Evolutionary conservation across 2,113 vertebrate species (phyloP).

Genomic region (Maccullochella peelii): DNA sequence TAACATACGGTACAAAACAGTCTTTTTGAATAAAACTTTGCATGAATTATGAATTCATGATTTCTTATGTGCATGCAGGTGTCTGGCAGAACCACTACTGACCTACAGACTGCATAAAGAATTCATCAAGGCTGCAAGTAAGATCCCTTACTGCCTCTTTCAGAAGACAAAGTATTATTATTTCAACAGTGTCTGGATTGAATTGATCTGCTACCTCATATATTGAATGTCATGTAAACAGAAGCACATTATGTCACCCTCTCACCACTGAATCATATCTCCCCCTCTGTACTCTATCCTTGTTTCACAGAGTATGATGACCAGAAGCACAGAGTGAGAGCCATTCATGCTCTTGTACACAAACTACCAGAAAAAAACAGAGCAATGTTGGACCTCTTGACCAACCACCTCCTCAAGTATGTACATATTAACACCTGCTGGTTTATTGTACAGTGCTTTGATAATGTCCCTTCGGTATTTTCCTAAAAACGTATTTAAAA

Average conservation of each 20-base stretch:
- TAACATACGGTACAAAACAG: conserved; percentile 63
- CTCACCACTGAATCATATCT: neutral
- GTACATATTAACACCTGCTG: conserved; percentile 33
- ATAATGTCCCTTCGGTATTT: neutral
- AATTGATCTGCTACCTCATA: neutral
- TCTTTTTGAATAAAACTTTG: neutral
- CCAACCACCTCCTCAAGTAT: conserved; percentile 94
- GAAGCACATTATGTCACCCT: neutral
- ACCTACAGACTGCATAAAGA: conserved; percentile 98
- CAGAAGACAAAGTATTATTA: neutral
- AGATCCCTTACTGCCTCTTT: conserved; percentile 74
- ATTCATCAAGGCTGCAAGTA: conserved; percentile 97
- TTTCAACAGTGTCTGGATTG: neutral
- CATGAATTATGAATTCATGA: neutral
- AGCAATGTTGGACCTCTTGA: conserved; percentile 95
- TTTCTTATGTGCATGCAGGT: conserved; percentile 81
- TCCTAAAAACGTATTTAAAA: neutral
- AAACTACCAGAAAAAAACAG: conserved; percentile 96
- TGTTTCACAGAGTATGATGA: conserved; percentile 92
- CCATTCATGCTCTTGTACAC: conserved; percentile 94
- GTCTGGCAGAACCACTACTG: conserved; percentile 95
- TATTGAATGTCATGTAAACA: neutral
- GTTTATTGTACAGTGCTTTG: neutral
- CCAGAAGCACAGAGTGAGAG: conserved; percentile 95
- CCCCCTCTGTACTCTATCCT: neutral